Evolutionary conservation across 2,888 invertebrate species (phyloP).

Genomic region (Lithophane ornitopus): DNA sequence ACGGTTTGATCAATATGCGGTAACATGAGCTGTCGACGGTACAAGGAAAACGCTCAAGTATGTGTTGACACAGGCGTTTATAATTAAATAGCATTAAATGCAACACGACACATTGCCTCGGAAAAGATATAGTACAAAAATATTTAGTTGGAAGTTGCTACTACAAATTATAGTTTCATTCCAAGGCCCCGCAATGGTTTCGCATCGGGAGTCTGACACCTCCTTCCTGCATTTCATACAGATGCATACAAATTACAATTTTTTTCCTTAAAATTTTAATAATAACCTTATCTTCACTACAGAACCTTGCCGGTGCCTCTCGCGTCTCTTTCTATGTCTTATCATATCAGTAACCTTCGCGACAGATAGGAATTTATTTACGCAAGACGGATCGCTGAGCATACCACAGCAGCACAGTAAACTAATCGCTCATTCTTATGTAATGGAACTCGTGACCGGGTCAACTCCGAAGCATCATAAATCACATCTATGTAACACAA

Average conservation of each 20-base stretch:
- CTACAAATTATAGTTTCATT: neutral
- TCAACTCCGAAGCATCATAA: slow-evolving; percentile 41
- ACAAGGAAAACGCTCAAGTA: slow-evolving; percentile 55
- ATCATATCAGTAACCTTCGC: slow-evolving; percentile 66
- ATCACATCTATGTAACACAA: slow-evolving; percentile 42
- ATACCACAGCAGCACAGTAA: slow-evolving; percentile 37
- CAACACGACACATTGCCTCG: slow-evolving; percentile 23
- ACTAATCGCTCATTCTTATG: slow-evolving; percentile 54
- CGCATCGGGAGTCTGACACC: neutral
- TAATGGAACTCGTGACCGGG: slow-evolving; percentile 55
- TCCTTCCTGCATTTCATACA: neutral
- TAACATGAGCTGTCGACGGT: slow-evolving; percentile 61
- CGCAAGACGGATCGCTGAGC: slow-evolving; percentile 61
- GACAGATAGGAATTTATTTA: slow-evolving; percentile 51
- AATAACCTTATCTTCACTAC: slow-evolving; percentile 32
- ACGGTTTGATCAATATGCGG: slow-evolving; percentile 61
- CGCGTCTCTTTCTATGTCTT: slow-evolving; percentile 46
- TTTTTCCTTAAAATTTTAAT: slow-evolving; percentile 10
- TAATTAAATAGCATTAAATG: slow-evolving; percentile 47
- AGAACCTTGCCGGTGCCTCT: slow-evolving; percentile 48
- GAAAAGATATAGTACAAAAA: slow-evolving; percentile 1
- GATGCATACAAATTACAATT: neutral
- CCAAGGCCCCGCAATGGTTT: neutral
- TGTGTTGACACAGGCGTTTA: slow-evolving; percentile 51
- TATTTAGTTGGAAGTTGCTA: neutral